These are phyloP conservation scores for Ditula angustiorana DNA, from an alignment of 2,888 invertebrate genomes.

Conservation along the genomic window DNA sequence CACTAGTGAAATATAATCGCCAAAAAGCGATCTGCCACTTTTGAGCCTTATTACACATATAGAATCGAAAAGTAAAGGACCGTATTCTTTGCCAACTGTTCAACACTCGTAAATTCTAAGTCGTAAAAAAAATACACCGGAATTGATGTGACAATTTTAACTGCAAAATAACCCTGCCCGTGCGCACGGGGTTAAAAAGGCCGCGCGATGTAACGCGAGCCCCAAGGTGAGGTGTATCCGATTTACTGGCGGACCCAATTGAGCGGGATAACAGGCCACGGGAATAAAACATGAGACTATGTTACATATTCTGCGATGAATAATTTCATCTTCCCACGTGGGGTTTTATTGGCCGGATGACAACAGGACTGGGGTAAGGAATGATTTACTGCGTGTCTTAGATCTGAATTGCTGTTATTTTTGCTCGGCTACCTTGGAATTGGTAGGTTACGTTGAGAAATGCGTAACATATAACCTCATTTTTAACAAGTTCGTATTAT, in stretches of 20 bases:
- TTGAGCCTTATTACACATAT: no score
- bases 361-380: neutral
- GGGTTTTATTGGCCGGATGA: conserved; percentile 10
- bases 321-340: conserved; percentile 20
- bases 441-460: neutral
- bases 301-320: conserved; percentile 32
- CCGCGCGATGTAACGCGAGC: conserved; percentile 12
- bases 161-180: neutral
- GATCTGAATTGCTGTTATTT: neutral
- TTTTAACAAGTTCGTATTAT: neutral
- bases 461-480: neutral
- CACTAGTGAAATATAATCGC: no score
- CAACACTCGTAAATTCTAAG: no score
- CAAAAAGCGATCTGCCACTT: no score
- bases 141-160: no score
- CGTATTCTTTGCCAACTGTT: no score
- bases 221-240: conserved; percentile 17
- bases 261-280: conserved; percentile 19
- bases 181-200: neutral
- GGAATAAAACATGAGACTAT: conserved; percentile 35
- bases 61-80: no score
- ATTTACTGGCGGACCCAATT: conserved; percentile 32
- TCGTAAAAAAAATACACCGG: no score
- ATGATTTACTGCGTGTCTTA: neutral
- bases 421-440: neutral